A percentile compares a stretch with the other conserved stretches of the same genome.
These are phyloP conservation scores for Scaptomyza hsui DNA, from an alignment of 1,140 invertebrate genomes.

Conservation along the genomic window DNA sequence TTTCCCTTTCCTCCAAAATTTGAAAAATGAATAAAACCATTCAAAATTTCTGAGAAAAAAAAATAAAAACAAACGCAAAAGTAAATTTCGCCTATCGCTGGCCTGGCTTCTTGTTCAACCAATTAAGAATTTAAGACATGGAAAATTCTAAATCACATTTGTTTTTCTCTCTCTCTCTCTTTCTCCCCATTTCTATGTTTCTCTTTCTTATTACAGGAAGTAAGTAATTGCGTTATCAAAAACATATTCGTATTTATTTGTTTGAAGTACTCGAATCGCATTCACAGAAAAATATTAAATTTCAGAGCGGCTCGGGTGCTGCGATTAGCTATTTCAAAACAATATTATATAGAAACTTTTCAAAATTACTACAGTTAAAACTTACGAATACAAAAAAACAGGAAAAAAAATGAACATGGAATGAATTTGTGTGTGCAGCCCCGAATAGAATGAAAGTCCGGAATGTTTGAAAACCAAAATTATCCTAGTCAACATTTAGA, in stretches of 20 bases:
- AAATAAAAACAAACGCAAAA: constrained; percentile 51
- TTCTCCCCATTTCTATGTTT: constrained; percentile 61
- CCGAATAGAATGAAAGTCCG: constrained; percentile 7
- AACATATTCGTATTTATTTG: constrained; percentile 48
- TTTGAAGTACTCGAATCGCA: constrained; percentile 36
- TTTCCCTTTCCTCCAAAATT: constrained; percentile 54
- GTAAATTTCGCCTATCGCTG: constrained; percentile 73
- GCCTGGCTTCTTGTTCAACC: constrained; percentile 78
- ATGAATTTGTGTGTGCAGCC: constrained; percentile 9
- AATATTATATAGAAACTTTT: neutral
- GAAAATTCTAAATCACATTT: constrained; percentile 63
- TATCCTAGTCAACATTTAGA: constrained; percentile 24
- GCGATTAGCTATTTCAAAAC: neutral
- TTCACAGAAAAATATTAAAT: neutral
- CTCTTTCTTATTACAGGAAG: constrained; percentile 78
- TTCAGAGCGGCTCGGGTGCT: constrained; percentile 5
- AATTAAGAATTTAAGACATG: constrained; percentile 62
- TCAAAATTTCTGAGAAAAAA: constrained; percentile 48
- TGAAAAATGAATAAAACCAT: constrained; percentile 52
- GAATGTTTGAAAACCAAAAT: constrained; percentile 23
- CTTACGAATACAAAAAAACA: constrained; percentile 3
- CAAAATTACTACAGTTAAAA: neutral
- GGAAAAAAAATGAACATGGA: neutral
- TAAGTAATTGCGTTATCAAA: constrained; percentile 76
- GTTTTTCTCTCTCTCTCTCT: constrained; percentile 66